Evolutionary conservation across 2,113 vertebrate genomes (phyloP), one percentile per base, ranked within the genome.

Genomic region (Gasterosteus nipponicus): DNA sequence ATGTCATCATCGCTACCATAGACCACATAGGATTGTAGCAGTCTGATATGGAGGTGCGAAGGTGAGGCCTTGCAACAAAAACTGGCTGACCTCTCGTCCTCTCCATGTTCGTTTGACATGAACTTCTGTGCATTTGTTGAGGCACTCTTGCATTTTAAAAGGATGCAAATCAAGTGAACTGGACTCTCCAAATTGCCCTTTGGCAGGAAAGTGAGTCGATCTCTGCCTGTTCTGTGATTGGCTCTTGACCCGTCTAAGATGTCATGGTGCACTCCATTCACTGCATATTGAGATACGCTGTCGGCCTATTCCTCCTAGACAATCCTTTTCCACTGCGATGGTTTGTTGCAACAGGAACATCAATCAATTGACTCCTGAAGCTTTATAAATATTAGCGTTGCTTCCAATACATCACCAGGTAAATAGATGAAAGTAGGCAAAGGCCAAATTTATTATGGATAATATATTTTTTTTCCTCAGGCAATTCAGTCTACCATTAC

Each of bases 201-300:
- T 74, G 59, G 44, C 49, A 9, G 59, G 10, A 80, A 71, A 74
- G 47, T 46, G 60, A 80, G 47, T 71, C 42, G 5, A 83, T 79
- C 60, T 73, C 53, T 15, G 22, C 39, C 69, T 51, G n/a, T 54
- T 84, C 63, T 59, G 56, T 83, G 77, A 77, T 61, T 77, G 76
- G 51, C 76, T 66, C 64, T 57, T 76, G 83, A 79, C 79, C 75
- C 47, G 0, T 82, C 51, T 46, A 56, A 82, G 49, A 61, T 69
- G 73, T 57, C 59, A 77, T 29, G 53, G 8, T 69, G 59, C 46
- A 76, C 39, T 73, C 66, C 29, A 18, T 39, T 54, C 14, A 58
- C 10, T 0, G n/a, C 71, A 85, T 73, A 68, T 58, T n/a, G 44
- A 75, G 46, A 63, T 10, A 63, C 29, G 22, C 51, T 51, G 49